Base-by-base conservation (phyloP, 2,888 invertebrate genomes). In the Drosophila mettleri region DNA sequence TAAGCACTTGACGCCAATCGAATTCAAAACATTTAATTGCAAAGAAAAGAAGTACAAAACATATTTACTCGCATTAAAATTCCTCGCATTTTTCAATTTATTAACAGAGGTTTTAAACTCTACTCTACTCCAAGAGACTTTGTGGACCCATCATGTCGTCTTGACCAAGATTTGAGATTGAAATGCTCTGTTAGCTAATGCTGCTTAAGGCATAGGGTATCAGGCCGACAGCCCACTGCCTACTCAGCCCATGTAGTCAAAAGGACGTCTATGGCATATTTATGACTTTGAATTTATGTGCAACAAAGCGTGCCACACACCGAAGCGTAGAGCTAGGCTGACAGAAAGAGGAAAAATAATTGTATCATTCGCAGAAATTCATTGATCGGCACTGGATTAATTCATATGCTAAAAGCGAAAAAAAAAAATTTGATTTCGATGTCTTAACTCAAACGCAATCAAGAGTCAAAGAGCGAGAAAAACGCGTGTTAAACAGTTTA, bases 401-500 rank as follows among this genome's bases (percentile, higher is more conserved):
- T 69, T 73, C 14, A n/a, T 69, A 63, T 58, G 24, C 24, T 24
- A 24, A 34, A 49, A 14, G n/a, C 34, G 14, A 31, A 34, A 53
- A 65, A 20, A 38, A 8, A 16, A 29, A 16, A n/a, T n/a, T n/a
- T n/a, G 31, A 14, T 22, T 38, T 48, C 31, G 31, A 31, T 31
- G 27, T 27, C 20, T 5, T 39, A 62, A 59, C 53, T 78, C 27
- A 75, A 75, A 43, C 20, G 4, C 43, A 61, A 62, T 62, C 48
- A 57, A 48, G 60, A 60, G 36, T 33, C 62, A 34, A 9, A 58
- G 18, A 53, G 51, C 54, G 43, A 46, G 46, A 71, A 88, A 86
- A 84, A 74, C 53, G 73, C 86, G 89, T 80, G 82, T 74, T 89
- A 88, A 86, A 88, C 88, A 69, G 80, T 86, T 86, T 89, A 88